A percentile compares a stretch with the other conserved stretches of the same genome.
Conservation (phyloP, 2,888 invertebrate genomes). For the Lepidochrysops patricia region DNA sequence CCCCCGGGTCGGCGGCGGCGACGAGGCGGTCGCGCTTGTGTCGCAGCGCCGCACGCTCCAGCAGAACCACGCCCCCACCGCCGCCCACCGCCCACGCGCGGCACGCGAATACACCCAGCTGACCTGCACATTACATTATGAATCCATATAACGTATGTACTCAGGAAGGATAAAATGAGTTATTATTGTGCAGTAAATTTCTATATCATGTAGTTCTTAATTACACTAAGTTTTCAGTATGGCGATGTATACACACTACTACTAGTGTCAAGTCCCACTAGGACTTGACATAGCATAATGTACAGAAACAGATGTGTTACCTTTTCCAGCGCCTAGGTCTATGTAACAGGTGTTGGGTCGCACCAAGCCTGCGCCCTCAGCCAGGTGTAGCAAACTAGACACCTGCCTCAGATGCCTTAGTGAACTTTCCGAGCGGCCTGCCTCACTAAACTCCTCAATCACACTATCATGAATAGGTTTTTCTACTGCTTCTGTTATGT, state of each 20-base stretch:
- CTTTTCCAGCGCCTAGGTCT: constrained; percentile 94
- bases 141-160: no score
- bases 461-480: constrained; percentile 44
- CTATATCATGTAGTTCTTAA: no score
- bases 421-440: constrained; percentile 76
- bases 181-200: no score
- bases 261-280: no score
- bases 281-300: no score
- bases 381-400: constrained; percentile 82
- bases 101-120: constrained; percentile 85
- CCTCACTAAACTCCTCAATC: constrained; percentile 38
- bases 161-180: no score
- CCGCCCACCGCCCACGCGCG: constrained; percentile 65
- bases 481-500: constrained; percentile 35
- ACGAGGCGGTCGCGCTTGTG: constrained; percentile 80
- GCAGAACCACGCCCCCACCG: constrained; percentile 76
- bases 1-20: constrained; percentile 56
- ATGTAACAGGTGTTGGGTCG: constrained; percentile 80
- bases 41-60: constrained; percentile 87
- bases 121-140: constrained; percentile 66
- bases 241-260: no score
- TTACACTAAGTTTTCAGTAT: no score
- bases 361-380: constrained; percentile 76
- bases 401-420: constrained; percentile 86
- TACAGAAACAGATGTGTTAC: constrained; percentile 41